phyloP scores from a whole-genome alignment of 2,113 vertebrate genomes.

The Nycticebus coucang region DNA sequence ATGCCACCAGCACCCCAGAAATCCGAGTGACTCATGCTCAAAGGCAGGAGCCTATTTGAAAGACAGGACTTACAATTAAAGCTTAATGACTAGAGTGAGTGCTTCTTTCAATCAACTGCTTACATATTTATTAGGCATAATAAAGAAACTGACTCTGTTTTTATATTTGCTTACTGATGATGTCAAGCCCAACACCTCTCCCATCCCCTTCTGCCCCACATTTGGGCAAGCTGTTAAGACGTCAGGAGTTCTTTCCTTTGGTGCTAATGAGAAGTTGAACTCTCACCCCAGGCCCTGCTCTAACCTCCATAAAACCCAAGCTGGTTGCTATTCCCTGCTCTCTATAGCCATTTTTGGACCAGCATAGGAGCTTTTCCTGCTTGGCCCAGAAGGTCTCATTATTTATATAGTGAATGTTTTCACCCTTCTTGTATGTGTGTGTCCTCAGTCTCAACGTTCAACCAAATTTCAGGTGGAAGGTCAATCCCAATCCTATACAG shows the following conservation, averaged over 20 bases:
- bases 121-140: background rate
- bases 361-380: background rate
- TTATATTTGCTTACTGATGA: background rate
- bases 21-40: background rate
- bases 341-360: background rate
- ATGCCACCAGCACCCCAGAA: background rate
- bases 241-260: background rate
- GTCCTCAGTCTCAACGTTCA: background rate
- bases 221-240: background rate
- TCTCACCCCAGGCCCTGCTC: rapidly evolving
- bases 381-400: background rate
- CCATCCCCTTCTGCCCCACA: background rate
- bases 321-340: background rate
- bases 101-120: background rate
- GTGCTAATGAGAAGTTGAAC: background rate
- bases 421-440: rapidly evolving
- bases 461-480: background rate
- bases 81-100: background rate
- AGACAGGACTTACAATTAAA: background rate
- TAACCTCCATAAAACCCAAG: background rate
- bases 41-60: background rate
- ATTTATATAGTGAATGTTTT: background rate
- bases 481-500: background rate
- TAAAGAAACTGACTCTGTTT: background rate
- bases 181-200: background rate